Percentiles rank a stretch among this genome's conserved stretches.
Conservation (phyloP, 1,140 invertebrate species). For the Heliconius nattereri region DNA sequence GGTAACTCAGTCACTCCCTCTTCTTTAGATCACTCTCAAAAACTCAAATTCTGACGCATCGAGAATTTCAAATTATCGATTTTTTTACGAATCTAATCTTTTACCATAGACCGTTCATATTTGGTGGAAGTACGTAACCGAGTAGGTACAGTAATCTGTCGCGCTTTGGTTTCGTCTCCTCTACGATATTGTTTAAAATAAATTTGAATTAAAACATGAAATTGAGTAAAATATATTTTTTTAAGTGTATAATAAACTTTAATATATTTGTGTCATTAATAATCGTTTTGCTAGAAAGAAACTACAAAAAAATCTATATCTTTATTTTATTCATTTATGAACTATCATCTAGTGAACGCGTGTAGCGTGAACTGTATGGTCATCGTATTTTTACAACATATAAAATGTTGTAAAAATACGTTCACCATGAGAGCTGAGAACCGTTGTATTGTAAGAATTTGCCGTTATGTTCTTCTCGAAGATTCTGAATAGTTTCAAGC, state of each 20-base stretch:
- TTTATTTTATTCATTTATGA: background rate
- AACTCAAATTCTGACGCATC: too few relatives aligned
- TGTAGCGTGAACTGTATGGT: too few relatives aligned
- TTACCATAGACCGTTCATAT: too few relatives aligned
- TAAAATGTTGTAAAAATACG: too few relatives aligned
- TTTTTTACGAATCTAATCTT: too few relatives aligned
- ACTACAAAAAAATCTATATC: background rate
- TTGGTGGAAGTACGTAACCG: too few relatives aligned
- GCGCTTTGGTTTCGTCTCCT: too few relatives aligned
- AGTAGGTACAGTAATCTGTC: too few relatives aligned
- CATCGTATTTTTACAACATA: background rate
- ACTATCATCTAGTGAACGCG: background rate
- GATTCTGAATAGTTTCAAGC: slow-evolving; percentile 83
- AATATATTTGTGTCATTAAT: background rate
- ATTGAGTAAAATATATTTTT: background rate
- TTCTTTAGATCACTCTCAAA: too few relatives aligned
- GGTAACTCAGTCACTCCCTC: too few relatives aligned
- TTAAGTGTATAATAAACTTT: background rate
- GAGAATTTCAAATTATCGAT: too few relatives aligned
- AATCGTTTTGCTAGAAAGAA: background rate
- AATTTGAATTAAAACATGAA: background rate
- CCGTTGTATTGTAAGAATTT: slow-evolving; percentile 90
- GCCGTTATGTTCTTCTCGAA: slow-evolving; percentile 86
- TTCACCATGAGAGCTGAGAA: slow-evolving; percentile 87
- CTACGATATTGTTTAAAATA: too few relatives aligned